Evolutionary conservation across 2,888 invertebrate genomes (phyloP), one percentile per base, ranked within the genome.

Genomic region (Drosophila ezoana): DNA sequence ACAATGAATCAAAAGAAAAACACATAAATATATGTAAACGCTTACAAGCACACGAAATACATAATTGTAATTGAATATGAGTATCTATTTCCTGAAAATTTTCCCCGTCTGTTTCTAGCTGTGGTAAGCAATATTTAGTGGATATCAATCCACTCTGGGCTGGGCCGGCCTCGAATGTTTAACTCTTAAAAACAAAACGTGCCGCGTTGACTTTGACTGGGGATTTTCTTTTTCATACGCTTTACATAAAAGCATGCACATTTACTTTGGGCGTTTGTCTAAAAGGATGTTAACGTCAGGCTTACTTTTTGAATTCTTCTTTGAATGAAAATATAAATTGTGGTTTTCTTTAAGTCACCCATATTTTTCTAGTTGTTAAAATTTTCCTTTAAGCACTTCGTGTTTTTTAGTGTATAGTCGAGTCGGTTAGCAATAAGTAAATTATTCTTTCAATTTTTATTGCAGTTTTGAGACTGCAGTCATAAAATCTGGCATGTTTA

Each of bases 121-220:
- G 59, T 37, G 38, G 38, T 58, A 61, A 59, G 47, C 62, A 40
- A 62, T 59, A 62, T 59, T 62, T 59, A 62, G 59, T 62, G 43
- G 40, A 47, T n/a, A n/a, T n/a, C n/a, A n/a, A 45, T 40, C 10
- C 16, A 10, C 4, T 40, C 9, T 16, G 28, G 1, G 4, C 4
- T 14, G 18, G 28, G 9, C 54, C 35, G 35, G 28, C 23, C 33
- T 33, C 62, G 35, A 40, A 60, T 60, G 49, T 62, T 32, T 16
- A 64, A 45, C 63, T 52, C 51, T 52, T 40, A 23, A 79, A 76
- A 62, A 65, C 71, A 52, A 61, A 61, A 76, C 76, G 79, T 79
- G 79, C 54, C 60, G 13, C 52, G 54, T 33, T 61, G 61, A 61
- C 57, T 78, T 38, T 56, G 60, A 40, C 47, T 64, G 62, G 13